Evolutionary conservation across 1,140 invertebrate genomes (phyloP).

Genomic region (Phymastichus coffea): DNA sequence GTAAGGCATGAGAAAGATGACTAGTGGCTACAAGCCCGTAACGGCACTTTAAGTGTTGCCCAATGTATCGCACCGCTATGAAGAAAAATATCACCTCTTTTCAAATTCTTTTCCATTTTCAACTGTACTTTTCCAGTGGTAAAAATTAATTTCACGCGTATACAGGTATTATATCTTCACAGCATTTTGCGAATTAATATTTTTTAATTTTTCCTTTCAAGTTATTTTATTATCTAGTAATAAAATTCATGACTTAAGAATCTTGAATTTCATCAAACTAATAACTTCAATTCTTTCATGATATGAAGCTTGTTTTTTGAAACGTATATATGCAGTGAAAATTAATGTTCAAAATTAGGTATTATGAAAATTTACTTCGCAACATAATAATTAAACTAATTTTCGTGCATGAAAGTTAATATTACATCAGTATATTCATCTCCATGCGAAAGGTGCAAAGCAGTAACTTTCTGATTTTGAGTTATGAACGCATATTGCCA

Average conservation of each 20-base stretch:
- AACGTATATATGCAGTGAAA: no score
- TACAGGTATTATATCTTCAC: no score
- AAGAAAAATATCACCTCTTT: background rate
- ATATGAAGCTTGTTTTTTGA: no score
- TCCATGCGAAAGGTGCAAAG: constrained; percentile 4
- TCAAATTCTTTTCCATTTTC: background rate
- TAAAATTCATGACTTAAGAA: no score
- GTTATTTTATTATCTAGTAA: no score
- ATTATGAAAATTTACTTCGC: no score
- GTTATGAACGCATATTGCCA: constrained; percentile 23
- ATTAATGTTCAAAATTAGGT: no score
- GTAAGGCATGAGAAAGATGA: constrained; percentile 3
- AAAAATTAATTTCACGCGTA: constrained; percentile 1
- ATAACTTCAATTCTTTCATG: no score
- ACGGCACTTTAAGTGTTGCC: constrained; percentile 32
- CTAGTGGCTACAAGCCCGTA: constrained; percentile 10
- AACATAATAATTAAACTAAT: constrained; percentile 13
- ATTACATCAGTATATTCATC: constrained; percentile 6
- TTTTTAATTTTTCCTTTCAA: no score
- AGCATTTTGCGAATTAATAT: no score
- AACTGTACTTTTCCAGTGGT: background rate
- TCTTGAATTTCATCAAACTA: no score
- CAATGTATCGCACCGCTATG: constrained; percentile 17
- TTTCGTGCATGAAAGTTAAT: background rate
- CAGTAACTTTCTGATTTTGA: constrained; percentile 18